Conservation (phyloP, 2,888 invertebrate genomes). For the Acholoe squamosa region DNA sequence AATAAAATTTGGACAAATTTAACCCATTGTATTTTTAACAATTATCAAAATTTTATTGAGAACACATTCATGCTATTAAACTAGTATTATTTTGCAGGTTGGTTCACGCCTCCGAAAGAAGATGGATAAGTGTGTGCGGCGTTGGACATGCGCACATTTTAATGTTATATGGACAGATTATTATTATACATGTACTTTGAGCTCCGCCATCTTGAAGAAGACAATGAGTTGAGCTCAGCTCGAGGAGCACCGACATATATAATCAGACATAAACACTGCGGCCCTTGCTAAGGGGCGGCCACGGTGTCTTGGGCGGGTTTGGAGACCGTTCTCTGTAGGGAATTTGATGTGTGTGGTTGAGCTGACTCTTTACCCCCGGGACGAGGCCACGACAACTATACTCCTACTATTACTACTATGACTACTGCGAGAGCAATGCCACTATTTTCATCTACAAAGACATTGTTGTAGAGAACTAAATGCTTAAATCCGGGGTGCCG, state of each 20-base stretch:
- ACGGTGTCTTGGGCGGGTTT: background rate
- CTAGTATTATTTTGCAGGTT: slow-evolving; percentile 70
- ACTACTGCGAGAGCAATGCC: background rate
- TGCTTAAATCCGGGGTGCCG: background rate
- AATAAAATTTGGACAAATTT: no score
- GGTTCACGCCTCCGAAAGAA: slow-evolving; percentile 73
- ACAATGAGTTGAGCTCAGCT: background rate
- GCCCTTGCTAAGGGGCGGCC: background rate
- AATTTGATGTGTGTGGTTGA: no score
- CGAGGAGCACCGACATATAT: background rate
- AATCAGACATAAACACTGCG: no score
- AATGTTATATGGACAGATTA: slow-evolving; percentile 16
- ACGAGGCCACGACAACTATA: no score
- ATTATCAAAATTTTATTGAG: no score
- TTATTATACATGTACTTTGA: background rate
- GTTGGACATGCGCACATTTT: background rate
- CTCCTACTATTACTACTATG: background rate
- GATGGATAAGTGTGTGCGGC: slow-evolving; percentile 67
- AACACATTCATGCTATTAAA: no score
- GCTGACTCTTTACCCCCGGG: no score
- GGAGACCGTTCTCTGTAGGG: no score
- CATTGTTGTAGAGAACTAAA: slow-evolving; percentile 2
- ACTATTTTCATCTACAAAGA: slow-evolving; percentile 27
- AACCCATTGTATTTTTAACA: no score
- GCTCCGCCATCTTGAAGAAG: slow-evolving; percentile 10